Percentiles rank a stretch among this genome's conserved stretches.
Evolutionary conservation across 1,140 invertebrate genomes (phyloP).

Genomic region (Euura lappo): DNA sequence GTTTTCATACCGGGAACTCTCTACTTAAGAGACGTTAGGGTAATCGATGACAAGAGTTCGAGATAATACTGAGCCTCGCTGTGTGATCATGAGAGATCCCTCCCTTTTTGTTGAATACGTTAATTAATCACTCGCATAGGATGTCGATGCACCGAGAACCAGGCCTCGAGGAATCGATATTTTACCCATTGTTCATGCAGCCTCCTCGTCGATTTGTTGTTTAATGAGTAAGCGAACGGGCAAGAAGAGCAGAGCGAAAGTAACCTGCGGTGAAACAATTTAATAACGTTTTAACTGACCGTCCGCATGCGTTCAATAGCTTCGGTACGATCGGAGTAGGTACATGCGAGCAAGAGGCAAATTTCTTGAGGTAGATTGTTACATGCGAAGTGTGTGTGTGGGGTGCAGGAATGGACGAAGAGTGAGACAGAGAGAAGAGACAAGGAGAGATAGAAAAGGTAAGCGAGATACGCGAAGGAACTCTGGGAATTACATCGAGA

Average conservation of each 20-base stretch:
- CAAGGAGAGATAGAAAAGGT: not conserved
- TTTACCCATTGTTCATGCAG: not conserved
- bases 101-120: too few relatives aligned
- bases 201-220: not conserved
- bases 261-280: constrained; percentile 1
- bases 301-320: not conserved
- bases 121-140: too few relatives aligned
- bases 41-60: too few relatives aligned
- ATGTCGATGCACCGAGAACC: too few relatives aligned
- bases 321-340: not conserved
- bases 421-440: not conserved
- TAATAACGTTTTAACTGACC: not conserved
- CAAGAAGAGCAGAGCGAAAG: not conserved
- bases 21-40: not conserved
- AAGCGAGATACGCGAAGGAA: not conserved
- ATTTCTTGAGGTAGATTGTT: not conserved
- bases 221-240: not conserved
- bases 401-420: too few relatives aligned
- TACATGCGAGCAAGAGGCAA: not conserved
- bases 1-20: not conserved
- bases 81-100: too few relatives aligned
- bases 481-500: constrained; percentile 13
- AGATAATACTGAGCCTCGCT: too few relatives aligned
- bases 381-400: too few relatives aligned
- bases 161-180: too few relatives aligned